phyloP scores from a whole-genome alignment of 2,797 vertebrate species.

The Eulemur mongoz region DNA sequence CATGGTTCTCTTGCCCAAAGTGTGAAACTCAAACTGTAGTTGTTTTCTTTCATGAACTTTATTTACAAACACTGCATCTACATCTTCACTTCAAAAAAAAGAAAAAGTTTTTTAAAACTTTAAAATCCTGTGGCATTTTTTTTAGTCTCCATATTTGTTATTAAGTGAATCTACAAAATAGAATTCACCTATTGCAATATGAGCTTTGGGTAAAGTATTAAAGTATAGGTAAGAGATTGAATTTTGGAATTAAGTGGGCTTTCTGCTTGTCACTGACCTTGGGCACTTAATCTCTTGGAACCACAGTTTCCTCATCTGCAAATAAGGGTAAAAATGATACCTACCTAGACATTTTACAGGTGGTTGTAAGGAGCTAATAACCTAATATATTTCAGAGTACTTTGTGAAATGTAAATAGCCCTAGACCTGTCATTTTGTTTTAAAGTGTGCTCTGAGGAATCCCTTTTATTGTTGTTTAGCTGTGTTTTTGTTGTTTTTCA shows the following conservation, averaged over 20 bases:
- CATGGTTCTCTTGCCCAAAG: neutral
- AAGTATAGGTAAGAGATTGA: neutral
- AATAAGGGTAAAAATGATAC: neutral
- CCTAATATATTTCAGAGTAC: neutral
- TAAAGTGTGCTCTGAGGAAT: neutral
- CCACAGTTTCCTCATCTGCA: neutral
- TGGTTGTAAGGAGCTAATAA: neutral
- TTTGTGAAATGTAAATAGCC: neutral
- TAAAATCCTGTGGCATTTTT: neutral
- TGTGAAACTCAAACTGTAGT: neutral
- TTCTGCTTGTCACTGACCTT: neutral
- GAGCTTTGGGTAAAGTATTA: neutral
- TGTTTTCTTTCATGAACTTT: neutral
- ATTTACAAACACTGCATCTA: neutral
- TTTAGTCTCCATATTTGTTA: neutral
- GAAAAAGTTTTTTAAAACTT: neutral
- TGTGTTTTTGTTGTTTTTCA: neutral
- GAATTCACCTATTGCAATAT: neutral
- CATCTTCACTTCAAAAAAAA: neutral
- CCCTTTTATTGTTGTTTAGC: neutral
- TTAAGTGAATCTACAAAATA: neutral
- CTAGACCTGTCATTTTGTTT: neutral
- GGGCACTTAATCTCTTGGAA: neutral
- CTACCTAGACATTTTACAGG: neutral
- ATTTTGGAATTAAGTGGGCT: neutral